A percentile compares a stretch with the other conserved stretches of the same genome.
Evolutionary conservation across 2,113 vertebrate genomes (phyloP).

Genomic region (Larimichthys polyactis): DNA sequence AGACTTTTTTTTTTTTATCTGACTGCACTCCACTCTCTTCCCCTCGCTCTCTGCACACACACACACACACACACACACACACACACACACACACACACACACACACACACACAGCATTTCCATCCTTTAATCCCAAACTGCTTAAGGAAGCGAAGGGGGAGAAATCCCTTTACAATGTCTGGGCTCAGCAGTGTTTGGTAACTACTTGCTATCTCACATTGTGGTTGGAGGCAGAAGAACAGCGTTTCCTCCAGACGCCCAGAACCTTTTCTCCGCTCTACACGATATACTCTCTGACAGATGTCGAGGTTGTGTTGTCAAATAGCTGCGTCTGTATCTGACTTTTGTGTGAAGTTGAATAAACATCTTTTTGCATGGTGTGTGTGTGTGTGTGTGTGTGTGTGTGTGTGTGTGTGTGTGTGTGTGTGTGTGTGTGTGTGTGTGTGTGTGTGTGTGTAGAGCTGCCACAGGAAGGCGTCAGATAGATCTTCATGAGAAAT

Average conservation of each 20-base stretch:
- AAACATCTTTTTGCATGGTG: constrained; percentile 35
- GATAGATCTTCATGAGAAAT: constrained; percentile 42
- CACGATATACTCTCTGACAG: constrained; percentile 61
- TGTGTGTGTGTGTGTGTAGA: constrained; percentile 20
- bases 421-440: constrained; percentile 30
- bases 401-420: constrained; percentile 14
- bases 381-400: constrained; percentile 29
- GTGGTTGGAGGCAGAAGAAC: constrained; percentile 64
- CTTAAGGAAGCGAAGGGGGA: constrained; percentile 81
- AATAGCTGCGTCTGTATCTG: constrained; percentile 40
- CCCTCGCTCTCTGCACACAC: constrained; percentile 21
- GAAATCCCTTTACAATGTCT: constrained; percentile 83
- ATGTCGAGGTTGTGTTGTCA: constrained; percentile 62
- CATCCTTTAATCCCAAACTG: constrained; percentile 84
- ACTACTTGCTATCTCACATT: constrained; percentile 67
- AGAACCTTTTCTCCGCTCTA: constrained; percentile 49
- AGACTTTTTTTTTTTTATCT: constrained; percentile 41
- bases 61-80: constrained; percentile 40
- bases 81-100: constrained; percentile 41
- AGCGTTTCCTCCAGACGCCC: constrained; percentile 42
- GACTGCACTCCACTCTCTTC: constrained; percentile 47
- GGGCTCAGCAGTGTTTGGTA: constrained; percentile 78
- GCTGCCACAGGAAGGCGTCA: constrained; percentile 10
- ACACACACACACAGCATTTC: constrained; percentile 45
- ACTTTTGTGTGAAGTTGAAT: constrained; percentile 44